Evolutionary conservation across 2,797 vertebrate species (phyloP).

Genomic region (Arremon aurantiirostris): DNA sequence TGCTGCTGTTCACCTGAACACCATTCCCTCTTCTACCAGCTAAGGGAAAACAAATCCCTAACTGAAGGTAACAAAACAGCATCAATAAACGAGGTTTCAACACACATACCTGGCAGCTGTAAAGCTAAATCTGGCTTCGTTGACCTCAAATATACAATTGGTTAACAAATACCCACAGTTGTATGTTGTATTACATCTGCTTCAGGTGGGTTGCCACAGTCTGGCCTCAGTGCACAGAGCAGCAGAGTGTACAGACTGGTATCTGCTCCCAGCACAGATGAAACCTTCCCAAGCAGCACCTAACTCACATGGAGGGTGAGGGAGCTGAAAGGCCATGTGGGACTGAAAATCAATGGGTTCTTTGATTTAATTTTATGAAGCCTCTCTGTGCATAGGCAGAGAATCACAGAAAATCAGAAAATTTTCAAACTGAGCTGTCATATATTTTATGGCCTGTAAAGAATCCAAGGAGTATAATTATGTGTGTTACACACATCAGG

Average conservation of each 20-base stretch:
- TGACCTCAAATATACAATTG: background rate
- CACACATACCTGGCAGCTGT: background rate
- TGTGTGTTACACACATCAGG: background rate
- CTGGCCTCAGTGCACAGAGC: background rate
- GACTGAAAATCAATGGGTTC: background rate
- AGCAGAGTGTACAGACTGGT: background rate
- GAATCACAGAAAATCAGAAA: background rate
- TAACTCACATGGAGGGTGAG: accelerated
- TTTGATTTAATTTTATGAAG: background rate
- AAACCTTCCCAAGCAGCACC: background rate
- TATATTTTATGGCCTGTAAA: background rate
- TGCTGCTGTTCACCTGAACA: background rate
- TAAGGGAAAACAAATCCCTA: background rate
- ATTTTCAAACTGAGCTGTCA: background rate
- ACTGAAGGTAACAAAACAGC: background rate
- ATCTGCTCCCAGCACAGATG: background rate
- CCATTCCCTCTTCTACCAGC: background rate
- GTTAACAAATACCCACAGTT: background rate
- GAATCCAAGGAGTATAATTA: background rate
- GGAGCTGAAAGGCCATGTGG: background rate
- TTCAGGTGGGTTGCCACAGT: background rate
- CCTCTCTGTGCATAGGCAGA: background rate
- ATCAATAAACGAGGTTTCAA: background rate
- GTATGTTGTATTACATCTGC: background rate
- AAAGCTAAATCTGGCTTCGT: background rate